Evolutionary conservation across 2,797 vertebrate genomes (phyloP), one percentile per base, ranked within the genome.

Genomic region (Pseudocheirus occidentalis): DNA sequence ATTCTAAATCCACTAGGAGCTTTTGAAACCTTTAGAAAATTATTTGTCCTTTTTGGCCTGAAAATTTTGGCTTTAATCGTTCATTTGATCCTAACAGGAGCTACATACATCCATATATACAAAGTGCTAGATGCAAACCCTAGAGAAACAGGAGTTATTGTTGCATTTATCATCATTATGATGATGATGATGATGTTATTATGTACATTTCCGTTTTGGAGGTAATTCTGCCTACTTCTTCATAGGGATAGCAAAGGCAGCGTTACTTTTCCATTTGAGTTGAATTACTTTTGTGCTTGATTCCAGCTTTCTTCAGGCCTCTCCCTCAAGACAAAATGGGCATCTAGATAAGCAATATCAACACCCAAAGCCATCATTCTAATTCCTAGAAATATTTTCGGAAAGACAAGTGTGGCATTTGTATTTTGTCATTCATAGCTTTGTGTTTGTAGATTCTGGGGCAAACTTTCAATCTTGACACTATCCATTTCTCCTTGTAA

Each of bases 291-390:
- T 62, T 96, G 66, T 90, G 92, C 90, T 92, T 62, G 52, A 0
- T 92, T 95, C 50, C 92, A 89, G 94, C 57, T 94, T 81, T 59
- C 92, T 92, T 94, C 73, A 66, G 57, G 56, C 81, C 59, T 97
- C 3, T 50, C 94, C 92, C 57, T 54, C 93, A 94, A 27, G 46
- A 27, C 21, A 87, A 87, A 24, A 96, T 55, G 97, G 93, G 66
- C 52, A 96, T 94, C 93, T 95, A 96, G 95, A 93, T 94, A 95
- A 96, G 93, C 95, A 95, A 92, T 94, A 94, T 91, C 93, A 27
- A 5, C 3, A 11, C 40, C 28, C 24, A 87, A 50, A 50, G 40
- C 40, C 40, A 94, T 95, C 94, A 24, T 94, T 52, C 93, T 95
- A 94, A 92, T 94, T 95, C 91, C 95, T 92, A 50, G 34, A 95